Conservation (phyloP, 2,888 invertebrate species). For the Congeria kusceri region DNA sequence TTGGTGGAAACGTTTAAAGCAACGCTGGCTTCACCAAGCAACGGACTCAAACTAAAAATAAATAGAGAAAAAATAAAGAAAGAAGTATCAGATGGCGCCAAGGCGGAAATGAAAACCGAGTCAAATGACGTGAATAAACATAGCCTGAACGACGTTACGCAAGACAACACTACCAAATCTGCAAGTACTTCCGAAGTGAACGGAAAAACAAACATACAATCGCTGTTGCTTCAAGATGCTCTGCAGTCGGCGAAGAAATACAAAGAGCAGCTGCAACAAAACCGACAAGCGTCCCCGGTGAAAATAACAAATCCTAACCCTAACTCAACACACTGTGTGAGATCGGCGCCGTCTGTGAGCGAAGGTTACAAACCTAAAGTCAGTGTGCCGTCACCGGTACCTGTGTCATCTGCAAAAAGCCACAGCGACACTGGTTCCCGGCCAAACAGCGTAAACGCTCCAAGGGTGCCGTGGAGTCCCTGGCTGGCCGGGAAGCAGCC, state of each 20-base stretch:
- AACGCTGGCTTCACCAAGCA: slow-evolving; percentile 36
- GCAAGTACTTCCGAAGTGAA: not conserved
- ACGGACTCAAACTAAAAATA: slow-evolving; percentile 49
- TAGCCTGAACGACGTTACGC: not conserved
- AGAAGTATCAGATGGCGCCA: not conserved
- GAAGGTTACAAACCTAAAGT: slow-evolving; percentile 6
- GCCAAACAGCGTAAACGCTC: not conserved
- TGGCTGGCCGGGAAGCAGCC: not conserved
- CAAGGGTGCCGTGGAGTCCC: not conserved
- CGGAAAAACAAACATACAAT: slow-evolving; percentile 41
- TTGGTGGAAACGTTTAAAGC: slow-evolving; percentile 46
- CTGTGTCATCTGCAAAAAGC: not conserved
- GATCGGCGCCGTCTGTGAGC: not conserved
- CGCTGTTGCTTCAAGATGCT: slow-evolving; percentile 50
- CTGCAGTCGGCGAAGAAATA: slow-evolving; percentile 49
- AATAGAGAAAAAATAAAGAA: slow-evolving; percentile 49
- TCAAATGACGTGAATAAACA: not conserved
- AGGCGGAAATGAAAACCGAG: not conserved
- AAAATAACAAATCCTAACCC: slow-evolving; percentile 15
- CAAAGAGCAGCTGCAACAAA: slow-evolving; percentile 47
- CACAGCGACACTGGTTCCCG: not conserved
- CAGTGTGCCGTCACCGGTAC: not conserved
- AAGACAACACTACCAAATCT: not conserved
- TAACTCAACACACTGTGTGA: not conserved
- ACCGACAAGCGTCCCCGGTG: slow-evolving; percentile 2